These are phyloP conservation scores for Macrotus californicus DNA, from an alignment of 2,113 vertebrate genomes.

Conservation along the genomic window DNA sequence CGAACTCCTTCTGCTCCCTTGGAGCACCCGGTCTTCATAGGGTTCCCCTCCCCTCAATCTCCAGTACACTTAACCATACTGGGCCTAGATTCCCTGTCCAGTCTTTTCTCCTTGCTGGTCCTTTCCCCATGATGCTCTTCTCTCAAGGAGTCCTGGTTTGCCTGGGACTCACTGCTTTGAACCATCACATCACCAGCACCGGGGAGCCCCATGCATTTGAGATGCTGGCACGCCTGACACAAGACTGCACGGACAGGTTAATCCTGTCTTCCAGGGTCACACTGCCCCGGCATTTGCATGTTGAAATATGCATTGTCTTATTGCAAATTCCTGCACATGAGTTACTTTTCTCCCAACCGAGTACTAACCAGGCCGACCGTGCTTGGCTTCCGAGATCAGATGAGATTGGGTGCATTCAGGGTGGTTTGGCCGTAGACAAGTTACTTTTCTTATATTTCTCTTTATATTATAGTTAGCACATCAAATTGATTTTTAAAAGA, in stretches of 20 bases:
- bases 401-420: no score
- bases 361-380: no score
- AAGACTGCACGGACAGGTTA: no score
- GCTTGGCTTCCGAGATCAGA: no score
- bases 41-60: background rate
- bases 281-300: fast-evolving
- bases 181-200: background rate
- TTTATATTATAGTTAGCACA: background rate
- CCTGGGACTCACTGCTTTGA: background rate
- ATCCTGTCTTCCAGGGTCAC: fast-evolving
- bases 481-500: background rate
- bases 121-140: background rate
- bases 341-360: background rate
- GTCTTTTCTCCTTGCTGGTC: background rate
- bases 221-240: background rate
- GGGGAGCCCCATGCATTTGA: fast-evolving
- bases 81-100: background rate
- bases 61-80: background rate
- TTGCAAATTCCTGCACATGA: background rate
- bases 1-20: fast-evolving
- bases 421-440: no score
- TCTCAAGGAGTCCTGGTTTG: background rate
- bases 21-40: background rate
- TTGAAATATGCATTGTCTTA: background rate
- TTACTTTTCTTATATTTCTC: background rate